Base-by-base conservation (phyloP, 1,140 invertebrate species). In the Asobara japonica region DNA sequence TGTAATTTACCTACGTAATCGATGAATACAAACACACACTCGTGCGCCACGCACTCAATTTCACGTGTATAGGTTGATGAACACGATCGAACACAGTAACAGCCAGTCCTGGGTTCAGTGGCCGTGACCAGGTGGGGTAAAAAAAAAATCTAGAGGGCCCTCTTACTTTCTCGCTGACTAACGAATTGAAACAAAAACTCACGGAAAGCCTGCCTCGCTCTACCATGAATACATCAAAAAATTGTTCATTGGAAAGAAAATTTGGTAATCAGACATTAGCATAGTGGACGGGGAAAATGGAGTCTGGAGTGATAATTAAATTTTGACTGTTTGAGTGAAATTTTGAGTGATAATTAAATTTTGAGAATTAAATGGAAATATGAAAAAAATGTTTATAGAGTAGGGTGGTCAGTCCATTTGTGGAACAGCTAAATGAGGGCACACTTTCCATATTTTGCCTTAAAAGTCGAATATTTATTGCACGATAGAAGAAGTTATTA, bases 161-260 rank as follows among this genome's bases (percentile, higher is more conserved):
- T 78, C 73, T 79, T 80, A 80, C 79, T 80, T 80, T 80, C 77
- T 76, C 75, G 62, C 56, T 73, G 71, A 73, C 67, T 77, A 69
- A 72, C 73, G 73, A 73, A 69, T 73, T 69, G 71, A 69, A 64
- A 72, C 73, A 60, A 62, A 66, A 11, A 45, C 41, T 41, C 29
- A 41, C 51, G 66, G 30, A 69, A 8, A 29, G n/a, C 29, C 27
- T 10, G 64, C 31, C 38, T 31, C 36, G 38, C 33, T 64, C 8
- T 45, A 48, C 22, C 18, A 33, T 29, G 27, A 56, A 65, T 30
- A 45, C 25, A 16, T 6, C 4, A 48, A 41, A n/a, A 61, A 33
- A 51, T 29, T 31, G 3, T 30, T 30, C n/a, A n/a, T 16, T 69
- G 30, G n/a, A 31, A 27, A 31, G 8, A 68, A 69, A 22, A 69